These are phyloP conservation scores for Heliconius erato DNA, from an alignment of 2,888 invertebrate genomes.

Conservation along the genomic window DNA sequence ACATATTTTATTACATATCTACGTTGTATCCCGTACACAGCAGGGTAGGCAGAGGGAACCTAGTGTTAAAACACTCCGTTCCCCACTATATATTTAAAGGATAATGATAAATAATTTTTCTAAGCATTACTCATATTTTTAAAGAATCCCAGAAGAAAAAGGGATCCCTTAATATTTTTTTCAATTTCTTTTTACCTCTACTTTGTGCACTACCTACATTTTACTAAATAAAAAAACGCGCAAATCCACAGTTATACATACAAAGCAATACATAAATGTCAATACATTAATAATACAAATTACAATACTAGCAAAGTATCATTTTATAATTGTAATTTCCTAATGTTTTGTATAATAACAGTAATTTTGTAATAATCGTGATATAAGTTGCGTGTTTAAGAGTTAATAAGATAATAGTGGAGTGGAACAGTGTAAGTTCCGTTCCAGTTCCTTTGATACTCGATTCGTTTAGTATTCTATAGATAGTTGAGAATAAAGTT, in stretches of 20 bases:
- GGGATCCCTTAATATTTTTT: too few species aligned
- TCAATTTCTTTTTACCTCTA: too few species aligned
- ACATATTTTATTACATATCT: too few species aligned
- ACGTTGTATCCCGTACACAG: too few species aligned
- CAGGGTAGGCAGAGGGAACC: too few species aligned
- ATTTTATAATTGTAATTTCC: conserved; percentile 20
- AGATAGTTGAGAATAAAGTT: conserved; percentile 23
- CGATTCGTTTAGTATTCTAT: conserved; percentile 30
- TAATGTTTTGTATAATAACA: conserved; percentile 34
- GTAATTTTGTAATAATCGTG: conserved; percentile 46
- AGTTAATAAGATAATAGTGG: conserved; percentile 43
- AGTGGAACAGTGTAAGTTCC: conserved; percentile 42
- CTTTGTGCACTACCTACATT: too few species aligned
- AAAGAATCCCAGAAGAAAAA: too few species aligned
- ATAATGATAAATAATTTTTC: too few species aligned
- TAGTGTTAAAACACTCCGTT: too few species aligned
- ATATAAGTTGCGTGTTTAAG: conserved; percentile 48
- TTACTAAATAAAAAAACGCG: too few species aligned
- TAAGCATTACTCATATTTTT: too few species aligned
- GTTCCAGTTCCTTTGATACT: conserved; percentile 40
- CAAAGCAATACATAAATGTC: not conserved
- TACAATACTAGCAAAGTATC: conserved; percentile 12
- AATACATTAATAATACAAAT: conserved; percentile 22
- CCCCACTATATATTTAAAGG: too few species aligned
- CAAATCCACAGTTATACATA: not conserved